A percentile compares a stretch with the other conserved stretches of the same genome.
These are phyloP conservation scores for Anguilla rostrata DNA, from an alignment of 2,113 vertebrate genomes.

Conservation along the genomic window DNA sequence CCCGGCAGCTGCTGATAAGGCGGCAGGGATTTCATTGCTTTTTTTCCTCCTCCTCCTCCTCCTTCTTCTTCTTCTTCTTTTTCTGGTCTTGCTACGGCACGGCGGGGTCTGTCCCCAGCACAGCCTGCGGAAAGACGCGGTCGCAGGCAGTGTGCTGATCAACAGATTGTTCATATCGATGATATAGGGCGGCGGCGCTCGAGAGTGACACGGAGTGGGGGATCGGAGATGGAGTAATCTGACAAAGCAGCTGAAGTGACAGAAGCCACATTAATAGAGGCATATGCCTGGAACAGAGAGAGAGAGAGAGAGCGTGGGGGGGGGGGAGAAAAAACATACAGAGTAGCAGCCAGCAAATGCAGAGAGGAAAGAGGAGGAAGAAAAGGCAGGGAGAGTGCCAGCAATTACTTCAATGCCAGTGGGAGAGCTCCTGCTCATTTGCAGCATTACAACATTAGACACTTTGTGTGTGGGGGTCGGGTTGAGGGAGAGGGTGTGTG, in stretches of 20 bases:
- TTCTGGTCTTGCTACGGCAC: not conserved
- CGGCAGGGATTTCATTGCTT: slow-evolving; percentile 35
- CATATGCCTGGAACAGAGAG: slow-evolving; percentile 55
- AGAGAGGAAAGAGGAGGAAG: slow-evolving; percentile 23
- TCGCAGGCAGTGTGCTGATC: slow-evolving; percentile 37
- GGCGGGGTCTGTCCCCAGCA: slow-evolving; percentile 32
- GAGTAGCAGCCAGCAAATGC: slow-evolving; percentile 25
- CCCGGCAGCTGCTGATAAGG: slow-evolving; percentile 41
- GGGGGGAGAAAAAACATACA: slow-evolving; percentile 13
- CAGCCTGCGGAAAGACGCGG: slow-evolving; percentile 29
- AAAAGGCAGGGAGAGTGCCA: slow-evolving; percentile 34
- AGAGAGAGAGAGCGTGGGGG: not conserved
- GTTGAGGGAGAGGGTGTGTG: slow-evolving; percentile 23
- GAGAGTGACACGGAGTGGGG: slow-evolving; percentile 40
- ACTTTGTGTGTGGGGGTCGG: slow-evolving; percentile 23
- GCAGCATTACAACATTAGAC: slow-evolving; percentile 26
- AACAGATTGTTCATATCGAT: slow-evolving; percentile 48
- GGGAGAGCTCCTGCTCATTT: slow-evolving; percentile 50
- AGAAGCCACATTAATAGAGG: slow-evolving; percentile 64
- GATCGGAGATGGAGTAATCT: slow-evolving; percentile 54
- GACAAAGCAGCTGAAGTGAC: slow-evolving; percentile 62
- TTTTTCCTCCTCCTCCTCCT: slow-evolving; percentile 30
- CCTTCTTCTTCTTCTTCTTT: not conserved
- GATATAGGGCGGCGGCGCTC: slow-evolving; percentile 47
- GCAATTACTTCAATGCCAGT: slow-evolving; percentile 49